phyloP scores from a whole-genome alignment of 2,113 vertebrate genomes.

The Kryptolebias marmoratus region DNA sequence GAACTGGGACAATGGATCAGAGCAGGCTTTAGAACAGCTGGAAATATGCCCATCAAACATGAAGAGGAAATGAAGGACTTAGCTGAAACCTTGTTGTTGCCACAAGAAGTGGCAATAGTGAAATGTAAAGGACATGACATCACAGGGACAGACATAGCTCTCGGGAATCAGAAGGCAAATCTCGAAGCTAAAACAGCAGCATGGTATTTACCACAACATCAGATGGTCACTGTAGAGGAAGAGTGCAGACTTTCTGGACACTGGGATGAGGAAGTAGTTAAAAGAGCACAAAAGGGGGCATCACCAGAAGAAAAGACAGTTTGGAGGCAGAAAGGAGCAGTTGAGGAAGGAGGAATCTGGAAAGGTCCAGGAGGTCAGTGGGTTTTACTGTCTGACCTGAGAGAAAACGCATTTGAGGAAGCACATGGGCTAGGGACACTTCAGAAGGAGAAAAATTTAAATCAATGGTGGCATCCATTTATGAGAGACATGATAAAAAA shows the following conservation, averaged over 20 bases:
- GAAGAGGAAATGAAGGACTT: not conserved
- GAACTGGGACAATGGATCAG: not conserved
- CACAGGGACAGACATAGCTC: accelerated
- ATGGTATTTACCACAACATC: not conserved
- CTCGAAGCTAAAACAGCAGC: not conserved
- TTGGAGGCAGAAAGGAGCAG: no score
- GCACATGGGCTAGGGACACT: no score
- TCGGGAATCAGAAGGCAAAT: not conserved
- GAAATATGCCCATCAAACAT: not conserved
- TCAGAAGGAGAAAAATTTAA: no score
- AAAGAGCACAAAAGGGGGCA: not conserved
- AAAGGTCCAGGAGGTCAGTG: no score
- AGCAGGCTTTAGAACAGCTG: not conserved
- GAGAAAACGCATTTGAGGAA: no score
- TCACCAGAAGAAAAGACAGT: no score
- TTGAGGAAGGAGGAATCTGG: no score
- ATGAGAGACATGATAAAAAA: no score
- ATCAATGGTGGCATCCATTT: no score
- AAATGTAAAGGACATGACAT: not conserved
- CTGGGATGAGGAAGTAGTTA: not conserved
- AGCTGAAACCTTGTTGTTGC: not conserved
- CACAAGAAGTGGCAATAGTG: not conserved
- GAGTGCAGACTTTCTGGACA: not conserved
- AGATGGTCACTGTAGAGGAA: not conserved
- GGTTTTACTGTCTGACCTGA: no score